Evolutionary conservation across 2,888 invertebrate species (phyloP), one percentile per base, ranked within the genome.

Genomic region (Drosophila rubida): DNA sequence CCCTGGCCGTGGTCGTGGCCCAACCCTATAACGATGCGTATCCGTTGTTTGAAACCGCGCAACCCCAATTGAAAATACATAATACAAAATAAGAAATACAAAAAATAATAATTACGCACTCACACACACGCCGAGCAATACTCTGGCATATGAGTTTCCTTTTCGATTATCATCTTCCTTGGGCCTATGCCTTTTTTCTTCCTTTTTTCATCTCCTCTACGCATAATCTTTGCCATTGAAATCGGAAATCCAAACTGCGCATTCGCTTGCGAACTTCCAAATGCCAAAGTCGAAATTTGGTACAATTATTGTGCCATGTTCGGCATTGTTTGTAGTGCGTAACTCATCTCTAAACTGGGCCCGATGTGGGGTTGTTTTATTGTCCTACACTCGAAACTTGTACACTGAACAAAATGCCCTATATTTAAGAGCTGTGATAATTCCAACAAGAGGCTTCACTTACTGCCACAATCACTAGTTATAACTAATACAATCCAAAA

Each of bases 91-190:
- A 72, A 22, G 62, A 60, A 76, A 69, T 54, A 75, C 35, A 72
- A 32, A 67, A 60, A 77, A 69, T 54, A 75, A 84, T 87, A 81
- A 81, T 78, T 87, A 75, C 83, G 71, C 69, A 70, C 35, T 69
- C 54, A 72, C 55, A 66, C 30, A 58, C 23, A 61, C 46, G 35
- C 5, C 55, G 6, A 50, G 4, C 27, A 22, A 19, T 13, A 30
- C 11, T 48, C 27, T 25, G 4, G 42, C 16, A 25, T 51, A 37
- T 45, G 59, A 53, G 67, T 75, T 63, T 66, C 59, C 59, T 61
- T 53, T 55, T 23, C 53, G 73, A 81, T 84, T 78, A 66, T 59
- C 57, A 68, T 75, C 75, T 63, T 68, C 45, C 23, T 32, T 53
- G 42, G 39, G 35, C 27, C 49, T 19, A 48, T 45, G 30, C 19